Percentiles rank a stretch among this genome's conserved stretches.
Evolutionary conservation across 2,113 vertebrate species (phyloP).

Genomic region (Hypanus sabinus): DNA sequence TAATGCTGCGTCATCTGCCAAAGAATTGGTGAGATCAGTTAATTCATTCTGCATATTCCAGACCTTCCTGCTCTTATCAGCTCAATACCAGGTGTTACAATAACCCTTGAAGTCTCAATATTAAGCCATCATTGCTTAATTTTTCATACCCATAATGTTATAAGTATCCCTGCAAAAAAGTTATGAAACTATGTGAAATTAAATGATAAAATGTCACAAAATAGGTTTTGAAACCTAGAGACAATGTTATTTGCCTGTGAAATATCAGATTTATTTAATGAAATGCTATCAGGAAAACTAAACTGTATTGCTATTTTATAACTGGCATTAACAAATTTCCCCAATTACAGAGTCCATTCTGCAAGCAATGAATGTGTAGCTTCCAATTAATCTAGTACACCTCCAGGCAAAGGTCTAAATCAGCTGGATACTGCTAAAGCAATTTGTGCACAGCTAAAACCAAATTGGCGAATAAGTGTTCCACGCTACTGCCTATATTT

Average conservation of each 20-base stretch:
- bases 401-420: constrained; percentile 77
- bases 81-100: not conserved
- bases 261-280: constrained; percentile 58
- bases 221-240: constrained; percentile 47
- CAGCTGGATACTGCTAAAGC: constrained; percentile 73
- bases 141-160: not conserved
- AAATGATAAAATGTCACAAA: not conserved
- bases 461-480: constrained; percentile 81
- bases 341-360: constrained; percentile 74
- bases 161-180: not conserved
- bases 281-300: constrained; percentile 54
- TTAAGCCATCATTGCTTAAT: not conserved
- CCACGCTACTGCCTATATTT: constrained; percentile 64
- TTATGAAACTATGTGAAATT: not conserved
- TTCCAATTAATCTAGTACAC: constrained; percentile 75
- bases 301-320: constrained; percentile 70
- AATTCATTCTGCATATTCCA: not conserved
- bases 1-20: not conserved
- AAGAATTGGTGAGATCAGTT: constrained; percentile 15
- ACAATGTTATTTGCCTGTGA: constrained; percentile 44
- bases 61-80: not conserved
- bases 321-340: constrained; percentile 74
- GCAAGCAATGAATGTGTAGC: constrained; percentile 71
- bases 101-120: not conserved
- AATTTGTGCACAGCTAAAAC: constrained; percentile 77